Evolutionary conservation across 1,140 invertebrate species (phyloP), one percentile per base, ranked within the genome.

Genomic region (Hirudo medicinalis): DNA sequence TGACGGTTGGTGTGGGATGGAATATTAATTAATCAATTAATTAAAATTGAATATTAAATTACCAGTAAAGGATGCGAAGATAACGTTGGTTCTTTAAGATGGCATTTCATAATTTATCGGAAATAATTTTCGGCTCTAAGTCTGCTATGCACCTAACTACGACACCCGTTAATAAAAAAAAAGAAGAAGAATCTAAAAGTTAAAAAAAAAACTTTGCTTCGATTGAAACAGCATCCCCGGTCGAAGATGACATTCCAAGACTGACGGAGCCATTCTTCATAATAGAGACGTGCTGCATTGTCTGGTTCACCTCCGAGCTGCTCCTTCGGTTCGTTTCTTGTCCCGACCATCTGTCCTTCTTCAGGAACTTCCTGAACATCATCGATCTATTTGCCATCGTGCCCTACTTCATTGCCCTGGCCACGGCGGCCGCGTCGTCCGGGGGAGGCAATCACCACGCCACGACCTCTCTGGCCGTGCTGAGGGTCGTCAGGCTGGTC

Each of bases 381-480:
- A 97, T 99, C 84, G 97, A 99, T 84, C 91, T 99, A 84, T 71
- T 82, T 84, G 93, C 97, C 80, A 98, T 99, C 87, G 94, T 97
- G 86, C 97, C 97, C 76, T 99, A 98, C 85, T 98, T 99, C 87
- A 92, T 99, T 83, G 98, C 95, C 77, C 86, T 98, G 78, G 94
- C 92, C 80, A 98, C 94, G 75, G 94, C 96, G 73, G 90, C 97
- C 81, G 54, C 55, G 13, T 71, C 69, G 27, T 71, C 68, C 9
- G 76, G 76, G 54, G 69, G 69, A 0, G 57, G 69, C 68, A 71
- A 70, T 17, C 74, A 74, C 29, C 82, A 79, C 72, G 79, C 80
- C 19, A 78, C 76, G 29, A 75, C 76, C 54, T 82, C 80, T 29
- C 73, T 83, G 67, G 81, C 81, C 49, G 82, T 82, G 67, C 76